Evolutionary conservation across 2,888 invertebrate genomes (phyloP).

Genomic region (Acrobasis suavella): DNA sequence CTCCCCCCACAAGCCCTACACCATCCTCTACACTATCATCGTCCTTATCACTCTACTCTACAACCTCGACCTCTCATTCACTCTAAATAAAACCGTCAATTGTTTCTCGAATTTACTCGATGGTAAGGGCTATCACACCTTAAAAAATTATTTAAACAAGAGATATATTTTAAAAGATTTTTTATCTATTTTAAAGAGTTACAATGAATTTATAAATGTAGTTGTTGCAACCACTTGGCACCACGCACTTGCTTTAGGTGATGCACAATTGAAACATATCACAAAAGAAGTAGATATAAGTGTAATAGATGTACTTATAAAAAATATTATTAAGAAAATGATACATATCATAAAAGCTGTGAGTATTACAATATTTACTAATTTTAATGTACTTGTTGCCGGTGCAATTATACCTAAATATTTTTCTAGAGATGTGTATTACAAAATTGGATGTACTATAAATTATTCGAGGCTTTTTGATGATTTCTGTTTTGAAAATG

Average conservation of each 20-base stretch:
- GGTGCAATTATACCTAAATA: constrained; percentile 78
- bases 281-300: constrained; percentile 60
- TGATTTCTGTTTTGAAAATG: constrained; percentile 73
- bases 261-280: constrained; percentile 65
- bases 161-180: constrained; percentile 68
- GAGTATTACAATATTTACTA: constrained; percentile 81
- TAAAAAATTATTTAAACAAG: constrained; percentile 54
- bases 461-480: constrained; percentile 69
- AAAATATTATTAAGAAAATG: constrained; percentile 64
- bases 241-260: constrained; percentile 74
- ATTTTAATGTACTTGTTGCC: constrained; percentile 77
- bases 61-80: constrained; percentile 45
- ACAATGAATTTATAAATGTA: constrained; percentile 71
- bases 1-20: constrained; percentile 51
- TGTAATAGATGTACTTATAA: constrained; percentile 67
- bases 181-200: constrained; percentile 71
- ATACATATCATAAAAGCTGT: constrained; percentile 81
- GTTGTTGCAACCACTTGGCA: constrained; percentile 60
- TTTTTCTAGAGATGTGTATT: constrained; percentile 82
- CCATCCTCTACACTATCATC: constrained; percentile 57
- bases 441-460: constrained; percentile 68
- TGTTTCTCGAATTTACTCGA: constrained; percentile 67
- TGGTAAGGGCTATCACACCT: constrained; percentile 44
- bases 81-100: constrained; percentile 57
- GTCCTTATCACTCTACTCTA: constrained; percentile 56